These are phyloP conservation scores for Scatophagus argus DNA, from an alignment of 2,113 vertebrate species.

Conservation along the genomic window DNA sequence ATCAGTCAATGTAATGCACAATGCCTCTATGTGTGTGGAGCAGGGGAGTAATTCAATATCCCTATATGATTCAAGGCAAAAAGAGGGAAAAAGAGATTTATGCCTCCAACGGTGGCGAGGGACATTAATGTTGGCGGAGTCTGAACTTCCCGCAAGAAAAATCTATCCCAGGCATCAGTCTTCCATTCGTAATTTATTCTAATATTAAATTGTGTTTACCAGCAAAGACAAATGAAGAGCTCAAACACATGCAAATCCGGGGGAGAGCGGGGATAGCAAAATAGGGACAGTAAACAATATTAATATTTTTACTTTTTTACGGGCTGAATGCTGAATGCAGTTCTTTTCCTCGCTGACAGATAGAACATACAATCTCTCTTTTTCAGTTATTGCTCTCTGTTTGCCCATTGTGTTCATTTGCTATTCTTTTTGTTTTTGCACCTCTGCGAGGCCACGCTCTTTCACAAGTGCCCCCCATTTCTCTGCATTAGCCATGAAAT, in stretches of 20 bases:
- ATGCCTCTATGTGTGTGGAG: slow-evolving; percentile 82
- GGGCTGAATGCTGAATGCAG: neutral
- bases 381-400: slow-evolving; percentile 53
- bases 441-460: slow-evolving; percentile 55
- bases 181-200: slow-evolving; percentile 80
- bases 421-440: slow-evolving; percentile 68
- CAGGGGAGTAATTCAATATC: slow-evolving; percentile 89
- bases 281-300: slow-evolving; percentile 72
- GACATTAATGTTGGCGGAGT: slow-evolving; percentile 78
- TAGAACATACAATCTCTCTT: slow-evolving; percentile 11
- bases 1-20: slow-evolving; percentile 89
- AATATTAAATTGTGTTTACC: slow-evolving; percentile 83
- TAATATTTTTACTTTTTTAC: slow-evolving; percentile 28
- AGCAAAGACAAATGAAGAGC: slow-evolving; percentile 72
- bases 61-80: slow-evolving; percentile 87
- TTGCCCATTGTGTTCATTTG: slow-evolving; percentile 60
- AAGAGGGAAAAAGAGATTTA: slow-evolving; percentile 85
- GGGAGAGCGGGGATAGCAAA: slow-evolving; percentile 46
- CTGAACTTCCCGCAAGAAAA: slow-evolving; percentile 79
- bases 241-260: slow-evolving; percentile 70
- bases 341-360: neutral
- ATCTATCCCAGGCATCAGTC: slow-evolving; percentile 71
- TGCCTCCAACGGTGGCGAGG: slow-evolving; percentile 79
- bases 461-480: slow-evolving; percentile 68
- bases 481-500: slow-evolving; percentile 74